Percentiles rank a stretch among this genome's conserved stretches.
phyloP scores from a whole-genome alignment of 2,113 vertebrate genomes.

The Nannobrachium achirus region DNA sequence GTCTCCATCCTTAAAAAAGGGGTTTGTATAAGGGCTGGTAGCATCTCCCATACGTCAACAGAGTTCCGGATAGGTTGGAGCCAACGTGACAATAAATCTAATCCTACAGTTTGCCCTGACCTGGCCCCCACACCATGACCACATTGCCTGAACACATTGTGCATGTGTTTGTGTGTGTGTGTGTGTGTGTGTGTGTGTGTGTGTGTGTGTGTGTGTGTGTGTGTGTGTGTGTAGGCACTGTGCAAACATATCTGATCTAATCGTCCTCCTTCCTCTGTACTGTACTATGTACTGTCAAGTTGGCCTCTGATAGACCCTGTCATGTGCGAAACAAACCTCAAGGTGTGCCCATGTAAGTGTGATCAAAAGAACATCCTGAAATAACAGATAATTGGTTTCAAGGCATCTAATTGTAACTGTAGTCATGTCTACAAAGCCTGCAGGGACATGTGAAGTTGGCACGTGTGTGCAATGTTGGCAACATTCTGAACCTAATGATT shows the following conservation, averaged over 20 bases:
- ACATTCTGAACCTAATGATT: slow-evolving; percentile 24
- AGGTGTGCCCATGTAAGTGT: slow-evolving; percentile 30
- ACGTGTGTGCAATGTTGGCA: slow-evolving; percentile 11
- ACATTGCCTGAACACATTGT: slow-evolving; percentile 17
- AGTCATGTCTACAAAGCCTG: not conserved
- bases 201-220: not conserved
- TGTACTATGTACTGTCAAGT: slow-evolving; percentile 11
- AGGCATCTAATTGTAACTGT: slow-evolving; percentile 29
- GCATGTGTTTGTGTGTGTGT: not conserved
- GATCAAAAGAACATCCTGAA: slow-evolving; percentile 9
- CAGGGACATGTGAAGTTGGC: slow-evolving; percentile 33
- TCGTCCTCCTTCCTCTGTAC: slow-evolving; percentile 36
- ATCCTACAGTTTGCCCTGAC: slow-evolving; percentile 5
- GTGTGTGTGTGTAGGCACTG: slow-evolving; percentile 39
- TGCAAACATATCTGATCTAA: slow-evolving; percentile 53
- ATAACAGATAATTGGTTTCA: slow-evolving; percentile 39
- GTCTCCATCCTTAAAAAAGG: slow-evolving; percentile 20
- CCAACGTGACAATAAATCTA: slow-evolving; percentile 37
- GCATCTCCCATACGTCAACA: slow-evolving; percentile 33
- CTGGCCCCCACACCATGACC: not conserved
- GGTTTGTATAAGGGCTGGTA: slow-evolving; percentile 14
- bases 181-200: slow-evolving; percentile 4
- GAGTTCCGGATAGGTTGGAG: slow-evolving; percentile 7
- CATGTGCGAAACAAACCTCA: slow-evolving; percentile 15
- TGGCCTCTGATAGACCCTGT: not conserved